Percentiles rank a stretch among this genome's conserved stretches.
phyloP scores from a whole-genome alignment of 2,888 invertebrate species.

The Lordiphosa fenestrarum region DNA sequence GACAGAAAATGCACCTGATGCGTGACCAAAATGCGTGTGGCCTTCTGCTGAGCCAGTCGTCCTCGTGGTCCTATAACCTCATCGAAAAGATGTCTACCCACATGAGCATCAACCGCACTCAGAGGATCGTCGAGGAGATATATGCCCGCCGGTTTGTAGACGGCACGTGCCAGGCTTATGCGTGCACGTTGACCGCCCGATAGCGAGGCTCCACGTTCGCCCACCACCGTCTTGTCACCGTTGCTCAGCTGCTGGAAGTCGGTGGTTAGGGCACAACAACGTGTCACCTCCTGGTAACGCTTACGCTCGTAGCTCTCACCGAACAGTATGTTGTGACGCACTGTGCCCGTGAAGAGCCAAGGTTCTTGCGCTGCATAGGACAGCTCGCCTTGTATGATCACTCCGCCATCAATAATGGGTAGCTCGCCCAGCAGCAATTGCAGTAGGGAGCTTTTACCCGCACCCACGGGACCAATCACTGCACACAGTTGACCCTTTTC shows the following conservation, averaged over 20 bases:
- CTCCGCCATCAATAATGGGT: conserved; percentile 81
- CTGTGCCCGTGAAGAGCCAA: conserved; percentile 85
- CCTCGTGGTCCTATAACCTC: conserved; percentile 84
- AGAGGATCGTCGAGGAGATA: conserved; percentile 91
- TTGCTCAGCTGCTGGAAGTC: conserved; percentile 84
- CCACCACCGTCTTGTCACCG: conserved; percentile 86
- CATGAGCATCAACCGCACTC: conserved; percentile 89
- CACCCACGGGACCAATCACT: conserved; percentile 93
- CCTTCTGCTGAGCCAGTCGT: conserved; percentile 82
- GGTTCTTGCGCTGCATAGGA: conserved; percentile 86
- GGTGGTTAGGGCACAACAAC: conserved; percentile 77
- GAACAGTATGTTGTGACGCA: conserved; percentile 89
- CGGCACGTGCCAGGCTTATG: conserved; percentile 86
- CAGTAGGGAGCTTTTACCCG: conserved; percentile 86
- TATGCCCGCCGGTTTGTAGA: conserved; percentile 87
- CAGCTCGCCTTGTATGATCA: conserved; percentile 82
- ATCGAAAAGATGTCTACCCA: conserved; percentile 88
- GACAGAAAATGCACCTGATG: conserved; percentile 89
- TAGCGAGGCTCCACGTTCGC: conserved; percentile 87
- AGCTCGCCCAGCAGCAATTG: conserved; percentile 84
- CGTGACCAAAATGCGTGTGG: conserved; percentile 87
- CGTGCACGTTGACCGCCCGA: conserved; percentile 89
- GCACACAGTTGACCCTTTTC: conserved; percentile 86
- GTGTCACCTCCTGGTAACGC: conserved; percentile 84
- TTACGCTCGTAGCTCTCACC: conserved; percentile 83